Evolutionary conservation across 2,113 vertebrate genomes (phyloP).

Genomic region (Pomatostomus ruficeps): DNA sequence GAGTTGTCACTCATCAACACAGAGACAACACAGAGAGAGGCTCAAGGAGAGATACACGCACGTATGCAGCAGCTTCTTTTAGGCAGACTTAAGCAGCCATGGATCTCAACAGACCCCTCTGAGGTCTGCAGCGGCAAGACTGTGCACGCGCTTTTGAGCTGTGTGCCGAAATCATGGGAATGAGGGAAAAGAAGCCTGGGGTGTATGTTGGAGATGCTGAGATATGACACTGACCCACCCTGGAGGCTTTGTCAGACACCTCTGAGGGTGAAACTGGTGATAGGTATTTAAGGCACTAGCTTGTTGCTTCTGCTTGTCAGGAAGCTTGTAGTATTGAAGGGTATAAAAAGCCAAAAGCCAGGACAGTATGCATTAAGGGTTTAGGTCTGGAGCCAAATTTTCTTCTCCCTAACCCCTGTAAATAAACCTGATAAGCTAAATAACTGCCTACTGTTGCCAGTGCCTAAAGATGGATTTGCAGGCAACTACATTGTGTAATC

Average conservation of each 20-base stretch:
- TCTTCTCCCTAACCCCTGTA: not conserved
- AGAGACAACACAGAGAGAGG: not conserved
- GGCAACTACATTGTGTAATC: not conserved
- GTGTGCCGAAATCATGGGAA: fast-evolving
- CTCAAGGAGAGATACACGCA: not conserved
- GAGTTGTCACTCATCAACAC: not conserved
- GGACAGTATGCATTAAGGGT: not conserved
- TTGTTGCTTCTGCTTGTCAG: not conserved
- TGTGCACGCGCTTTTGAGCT: not conserved
- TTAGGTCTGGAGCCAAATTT: not conserved
- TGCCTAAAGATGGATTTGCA: not conserved
- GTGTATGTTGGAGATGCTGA: not conserved
- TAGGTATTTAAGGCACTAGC: not conserved
- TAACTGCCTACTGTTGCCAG: not conserved
- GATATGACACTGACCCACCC: not conserved
- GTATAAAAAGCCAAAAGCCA: not conserved
- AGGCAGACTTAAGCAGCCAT: not conserved
- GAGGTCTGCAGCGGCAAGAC: not conserved
- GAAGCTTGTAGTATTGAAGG: not conserved
- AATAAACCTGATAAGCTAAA: not conserved
- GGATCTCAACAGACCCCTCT: not conserved
- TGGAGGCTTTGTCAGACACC: not conserved
- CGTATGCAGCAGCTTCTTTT: not conserved
- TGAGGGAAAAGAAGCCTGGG: not conserved
- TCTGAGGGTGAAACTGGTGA: not conserved